These are phyloP conservation scores for Corythornis vintsioides DNA, from an alignment of 2,113 vertebrate species.

Conservation along the genomic window DNA sequence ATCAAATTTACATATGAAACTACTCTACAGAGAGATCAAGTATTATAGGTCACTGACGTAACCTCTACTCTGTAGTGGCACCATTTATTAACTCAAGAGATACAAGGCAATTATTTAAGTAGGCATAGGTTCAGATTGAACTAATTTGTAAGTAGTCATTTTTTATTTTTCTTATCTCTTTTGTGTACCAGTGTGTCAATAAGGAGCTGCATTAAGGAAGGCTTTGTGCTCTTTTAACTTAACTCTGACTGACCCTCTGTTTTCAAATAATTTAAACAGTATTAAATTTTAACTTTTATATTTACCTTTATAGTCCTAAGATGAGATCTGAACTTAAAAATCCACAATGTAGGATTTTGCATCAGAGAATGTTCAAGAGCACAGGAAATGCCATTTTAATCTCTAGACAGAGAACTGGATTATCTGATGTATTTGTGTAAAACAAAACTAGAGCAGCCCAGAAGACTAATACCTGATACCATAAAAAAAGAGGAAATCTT, in stretches of 20 bases:
- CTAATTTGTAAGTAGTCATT: slow-evolving; percentile 15
- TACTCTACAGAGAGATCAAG: background rate
- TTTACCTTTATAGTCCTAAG: background rate
- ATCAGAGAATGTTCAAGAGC: background rate
- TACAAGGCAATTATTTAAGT: slow-evolving; percentile 24
- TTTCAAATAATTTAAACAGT: background rate
- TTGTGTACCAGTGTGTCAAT: background rate
- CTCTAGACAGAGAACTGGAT: background rate
- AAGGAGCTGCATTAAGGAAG: background rate
- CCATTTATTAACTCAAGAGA: slow-evolving; percentile 13
- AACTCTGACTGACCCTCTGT: background rate
- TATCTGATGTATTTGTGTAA: background rate
- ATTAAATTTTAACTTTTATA: background rate
- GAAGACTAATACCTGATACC: background rate
- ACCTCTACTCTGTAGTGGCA: background rate
- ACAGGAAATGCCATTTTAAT: background rate
- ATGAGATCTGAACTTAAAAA: background rate
- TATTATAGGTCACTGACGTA: background rate
- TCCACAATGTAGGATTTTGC: background rate
- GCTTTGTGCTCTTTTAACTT: background rate
- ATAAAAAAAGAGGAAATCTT: background rate
- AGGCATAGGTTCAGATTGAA: slow-evolving; percentile 25
- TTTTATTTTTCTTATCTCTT: slow-evolving; percentile 17
- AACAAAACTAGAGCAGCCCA: background rate
- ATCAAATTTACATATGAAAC: background rate